Conservation (phyloP, 2,888 invertebrate genomes). For the Folsomia candida region DNA sequence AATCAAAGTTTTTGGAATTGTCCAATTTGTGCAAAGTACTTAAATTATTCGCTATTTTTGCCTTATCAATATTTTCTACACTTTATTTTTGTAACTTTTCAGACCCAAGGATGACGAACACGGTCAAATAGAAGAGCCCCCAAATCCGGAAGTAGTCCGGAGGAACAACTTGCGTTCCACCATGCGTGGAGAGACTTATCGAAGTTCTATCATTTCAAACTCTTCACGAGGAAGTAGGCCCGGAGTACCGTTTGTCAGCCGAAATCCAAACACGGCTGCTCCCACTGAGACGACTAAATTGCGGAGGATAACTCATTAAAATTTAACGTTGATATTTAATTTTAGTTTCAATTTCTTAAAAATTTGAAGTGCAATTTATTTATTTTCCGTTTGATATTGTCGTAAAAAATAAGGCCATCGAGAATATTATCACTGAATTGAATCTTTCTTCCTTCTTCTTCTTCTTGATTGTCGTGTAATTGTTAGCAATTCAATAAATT, state of each 20-base stretch:
- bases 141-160: slow-evolving; percentile 48
- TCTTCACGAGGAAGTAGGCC: slow-evolving; percentile 19
- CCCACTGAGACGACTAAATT: slow-evolving; percentile 28
- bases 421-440: too few species aligned
- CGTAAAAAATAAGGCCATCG: too few species aligned
- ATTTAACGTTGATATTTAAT: too few species aligned
- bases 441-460: too few species aligned
- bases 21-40: slow-evolving; percentile 54
- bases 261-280: slow-evolving; percentile 12
- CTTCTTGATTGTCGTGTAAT: too few species aligned
- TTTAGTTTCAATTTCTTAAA: too few species aligned
- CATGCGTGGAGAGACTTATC: slow-evolving; percentile 65
- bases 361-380: too few species aligned
- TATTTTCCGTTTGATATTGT: too few species aligned
- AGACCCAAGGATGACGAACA: slow-evolving; percentile 29
- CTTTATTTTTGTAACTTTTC: too few species aligned
- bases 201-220: slow-evolving; percentile 58
- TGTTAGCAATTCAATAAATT: neutral
- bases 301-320: slow-evolving; percentile 28
- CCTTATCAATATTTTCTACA: too few species aligned
- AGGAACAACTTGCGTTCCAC: slow-evolving; percentile 67
- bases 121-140: slow-evolving; percentile 11
- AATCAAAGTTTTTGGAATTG: slow-evolving; percentile 78
- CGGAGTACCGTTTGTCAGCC: neutral
- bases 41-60: too few species aligned